Conservation (phyloP, 2,888 invertebrate species). For the Plebejus argus region DNA sequence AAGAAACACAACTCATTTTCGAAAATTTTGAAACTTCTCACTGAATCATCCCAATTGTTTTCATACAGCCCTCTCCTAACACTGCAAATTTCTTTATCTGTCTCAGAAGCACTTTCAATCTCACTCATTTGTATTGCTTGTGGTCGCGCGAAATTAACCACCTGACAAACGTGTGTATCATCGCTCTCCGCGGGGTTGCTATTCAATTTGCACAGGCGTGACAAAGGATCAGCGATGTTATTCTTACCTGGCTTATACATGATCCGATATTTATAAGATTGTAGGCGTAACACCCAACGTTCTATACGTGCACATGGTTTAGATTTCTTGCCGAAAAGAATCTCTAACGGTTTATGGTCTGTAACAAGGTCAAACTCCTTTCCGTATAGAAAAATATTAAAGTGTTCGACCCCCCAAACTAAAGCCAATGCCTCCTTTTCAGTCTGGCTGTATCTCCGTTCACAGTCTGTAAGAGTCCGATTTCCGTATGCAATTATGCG, state of each 20-base stretch:
- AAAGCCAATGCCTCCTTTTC: constrained; percentile 25
- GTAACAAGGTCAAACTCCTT: constrained; percentile 47
- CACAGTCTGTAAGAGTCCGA: constrained; percentile 4
- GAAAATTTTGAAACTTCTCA: constrained; percentile 20
- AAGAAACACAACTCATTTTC: constrained; percentile 45
- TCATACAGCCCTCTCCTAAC: too few species aligned
- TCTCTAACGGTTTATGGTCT: constrained; percentile 53
- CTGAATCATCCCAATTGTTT: constrained; percentile 31
- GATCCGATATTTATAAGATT: constrained; percentile 47
- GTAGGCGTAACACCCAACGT: constrained; percentile 50
- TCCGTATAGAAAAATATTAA: constrained; percentile 41
- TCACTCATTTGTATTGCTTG: too few species aligned
- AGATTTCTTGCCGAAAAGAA: constrained; percentile 46
- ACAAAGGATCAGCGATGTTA: constrained; percentile 48
- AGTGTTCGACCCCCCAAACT: constrained; percentile 44
- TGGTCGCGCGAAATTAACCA: too few species aligned
- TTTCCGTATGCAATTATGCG: constrained; percentile 17
- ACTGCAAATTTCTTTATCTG: too few species aligned
- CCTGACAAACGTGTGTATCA: too few species aligned
- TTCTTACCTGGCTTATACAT: constrained; percentile 46
- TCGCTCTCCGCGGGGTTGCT: too few species aligned
- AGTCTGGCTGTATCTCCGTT: constrained; percentile 22
- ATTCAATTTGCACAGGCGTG: constrained; percentile 37
- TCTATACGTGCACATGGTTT: constrained; percentile 53
- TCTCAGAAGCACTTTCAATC: too few species aligned